Conservation (phyloP, 2,888 invertebrate species). For the Himalopsyche kuldschensis region DNA sequence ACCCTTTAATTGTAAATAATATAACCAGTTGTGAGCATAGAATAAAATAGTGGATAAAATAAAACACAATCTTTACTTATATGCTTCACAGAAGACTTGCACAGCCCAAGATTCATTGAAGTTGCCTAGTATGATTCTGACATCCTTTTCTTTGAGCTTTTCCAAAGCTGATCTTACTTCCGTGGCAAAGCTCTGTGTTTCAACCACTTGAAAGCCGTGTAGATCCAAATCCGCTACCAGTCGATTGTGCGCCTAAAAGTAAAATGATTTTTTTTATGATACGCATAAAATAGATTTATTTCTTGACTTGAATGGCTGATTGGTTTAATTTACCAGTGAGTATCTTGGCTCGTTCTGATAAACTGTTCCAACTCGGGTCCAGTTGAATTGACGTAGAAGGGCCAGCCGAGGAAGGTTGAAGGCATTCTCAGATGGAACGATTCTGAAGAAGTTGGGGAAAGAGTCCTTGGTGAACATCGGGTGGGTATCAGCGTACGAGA, state of each 20-base stretch:
- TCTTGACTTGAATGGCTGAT: background rate
- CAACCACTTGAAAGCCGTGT: slow-evolving; percentile 78
- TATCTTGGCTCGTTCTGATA: slow-evolving; percentile 96
- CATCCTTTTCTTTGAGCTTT: slow-evolving; percentile 87
- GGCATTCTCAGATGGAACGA: slow-evolving; percentile 95
- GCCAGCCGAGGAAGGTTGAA: slow-evolving; percentile 91
- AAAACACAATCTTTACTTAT: slow-evolving; percentile 55
- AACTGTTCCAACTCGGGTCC: slow-evolving; percentile 96
- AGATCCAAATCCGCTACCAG: slow-evolving; percentile 84
- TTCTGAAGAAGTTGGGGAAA: slow-evolving; percentile 95
- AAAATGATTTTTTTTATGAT: background rate
- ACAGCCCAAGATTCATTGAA: slow-evolving; percentile 94
- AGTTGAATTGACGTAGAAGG: slow-evolving; percentile 88
- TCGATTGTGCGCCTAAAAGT: slow-evolving; percentile 76
- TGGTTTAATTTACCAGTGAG: slow-evolving; percentile 69
- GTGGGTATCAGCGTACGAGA: slow-evolving; percentile 96
- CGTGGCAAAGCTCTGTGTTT: slow-evolving; percentile 89
- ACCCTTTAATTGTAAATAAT: too few species aligned
- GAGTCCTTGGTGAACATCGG: slow-evolving; percentile 93
- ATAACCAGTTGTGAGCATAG: background rate
- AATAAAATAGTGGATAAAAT: background rate
- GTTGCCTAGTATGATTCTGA: slow-evolving; percentile 92
- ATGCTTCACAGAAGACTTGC: slow-evolving; percentile 85
- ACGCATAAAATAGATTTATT: too few species aligned
- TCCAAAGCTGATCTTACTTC: slow-evolving; percentile 80